These are phyloP conservation scores for Ailuropoda melanoleuca DNA, from an alignment of 2,113 vertebrate species.

Conservation along the genomic window DNA sequence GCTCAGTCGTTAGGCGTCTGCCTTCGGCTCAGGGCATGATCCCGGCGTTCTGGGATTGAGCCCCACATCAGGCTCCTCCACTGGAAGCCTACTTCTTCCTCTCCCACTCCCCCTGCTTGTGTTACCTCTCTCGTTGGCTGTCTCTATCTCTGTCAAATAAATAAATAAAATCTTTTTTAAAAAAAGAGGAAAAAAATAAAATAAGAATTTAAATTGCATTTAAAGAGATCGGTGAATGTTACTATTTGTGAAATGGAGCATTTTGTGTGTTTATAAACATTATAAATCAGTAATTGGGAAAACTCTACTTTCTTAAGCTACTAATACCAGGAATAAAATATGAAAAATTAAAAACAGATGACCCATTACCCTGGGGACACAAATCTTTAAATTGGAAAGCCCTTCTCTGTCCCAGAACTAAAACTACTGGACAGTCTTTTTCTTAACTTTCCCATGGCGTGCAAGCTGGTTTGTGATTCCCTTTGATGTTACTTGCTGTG, in stretches of 20 bases:
- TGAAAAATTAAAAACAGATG: not conserved
- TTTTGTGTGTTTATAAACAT: constrained; percentile 41
- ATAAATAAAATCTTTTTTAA: no score
- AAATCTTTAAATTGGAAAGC: constrained; percentile 51
- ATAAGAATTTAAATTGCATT: constrained; percentile 58
- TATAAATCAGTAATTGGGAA: constrained; percentile 42
- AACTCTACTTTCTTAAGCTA: constrained; percentile 52
- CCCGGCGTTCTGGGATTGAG: no score
- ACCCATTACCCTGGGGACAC: constrained; percentile 46
- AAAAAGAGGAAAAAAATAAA: not conserved
- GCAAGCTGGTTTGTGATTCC: not conserved
- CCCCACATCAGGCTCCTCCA: no score
- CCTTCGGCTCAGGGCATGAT: no score
- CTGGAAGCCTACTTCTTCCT: no score
- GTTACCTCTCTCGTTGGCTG: no score
- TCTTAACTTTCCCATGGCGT: constrained; percentile 47
- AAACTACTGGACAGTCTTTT: constrained; percentile 69
- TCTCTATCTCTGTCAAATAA: no score
- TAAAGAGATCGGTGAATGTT: constrained; percentile 57
- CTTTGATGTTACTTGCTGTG: not conserved
- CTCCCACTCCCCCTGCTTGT: no score
- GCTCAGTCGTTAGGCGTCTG: no score
- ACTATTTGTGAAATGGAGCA: constrained; percentile 39
- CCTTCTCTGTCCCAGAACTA: constrained; percentile 65
- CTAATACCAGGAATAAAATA: constrained; percentile 46